Evolutionary conservation across 30 jellyfish, hydroid and myxozoan species (phyloP), one percentile per base, ranked within the genome.

Genomic region (Euphysa ruthae): DNA sequence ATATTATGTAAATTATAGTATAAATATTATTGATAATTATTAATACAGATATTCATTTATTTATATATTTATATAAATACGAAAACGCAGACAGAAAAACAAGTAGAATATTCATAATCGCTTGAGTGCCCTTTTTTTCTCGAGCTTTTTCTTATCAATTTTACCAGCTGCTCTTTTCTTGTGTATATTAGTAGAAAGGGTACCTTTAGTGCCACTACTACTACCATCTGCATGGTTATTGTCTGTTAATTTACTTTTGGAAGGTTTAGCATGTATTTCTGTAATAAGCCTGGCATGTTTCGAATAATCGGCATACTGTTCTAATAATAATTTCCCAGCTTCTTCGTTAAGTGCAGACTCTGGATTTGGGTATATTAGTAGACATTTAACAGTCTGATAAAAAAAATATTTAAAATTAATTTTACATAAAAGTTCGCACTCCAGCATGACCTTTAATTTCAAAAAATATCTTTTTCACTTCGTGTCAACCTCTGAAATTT

Each of bases 291-390:
- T 77, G 21, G 97, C 97, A 49, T 88, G 97, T 58, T 84, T 89
- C 0, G 94, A 88, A 75, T 88, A 88, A 35, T 88, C 97, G 33
- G 71, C 84, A 44, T 88, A 88, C 31, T 88, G 97, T 51, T 88
- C 97, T 3, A 88, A 83, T 68, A 88, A 75, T 24, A 88, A 50
- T 66, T 80, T 88, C 3, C 97, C 97, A 1, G 97, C 97, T 71
- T 88, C 97, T 70, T 88, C 97, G 61, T 88, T 88, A 58, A 88
- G 61, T 32, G 97, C 97, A 14, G 97, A 88, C 51, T 89, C 94
- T 8, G 97, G 97, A 43, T 88, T 88, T 28, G 97, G 97, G 24
- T 72, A 81, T 38, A 88, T 88, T 15, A 88, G 78, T 21, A 88
- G 58, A 61, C 97, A 88, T 42, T 88, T 88, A 6, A 88, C 93